Conservation (phyloP, 2,888 invertebrate genomes). For the Automeris io region DNA sequence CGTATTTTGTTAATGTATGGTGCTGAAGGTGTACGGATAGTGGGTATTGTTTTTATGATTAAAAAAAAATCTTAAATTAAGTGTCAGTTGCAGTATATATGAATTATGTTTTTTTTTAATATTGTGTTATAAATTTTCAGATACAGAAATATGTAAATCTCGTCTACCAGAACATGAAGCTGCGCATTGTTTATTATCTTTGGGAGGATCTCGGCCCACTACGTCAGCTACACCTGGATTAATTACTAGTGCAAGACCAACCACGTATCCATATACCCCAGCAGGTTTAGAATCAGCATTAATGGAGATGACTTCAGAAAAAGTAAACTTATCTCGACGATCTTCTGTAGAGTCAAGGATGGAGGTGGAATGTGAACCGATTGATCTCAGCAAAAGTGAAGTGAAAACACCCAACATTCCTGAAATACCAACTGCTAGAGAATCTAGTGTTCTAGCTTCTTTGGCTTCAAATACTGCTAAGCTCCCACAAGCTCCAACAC, state of each 20-base stretch:
- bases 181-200: slow-evolving; percentile 86
- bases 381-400: slow-evolving; percentile 68
- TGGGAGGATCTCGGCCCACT: slow-evolving; percentile 79
- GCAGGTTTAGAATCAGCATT: slow-evolving; percentile 41
- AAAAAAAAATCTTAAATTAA: too few species aligned
- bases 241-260: slow-evolving; percentile 78
- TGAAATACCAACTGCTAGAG: slow-evolving; percentile 79
- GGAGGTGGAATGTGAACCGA: slow-evolving; percentile 73
- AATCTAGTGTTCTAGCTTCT: slow-evolving; percentile 79
- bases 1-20: too few species aligned
- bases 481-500: slow-evolving; percentile 73
- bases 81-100: too few species aligned
- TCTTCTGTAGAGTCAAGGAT: slow-evolving; percentile 40
- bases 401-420: slow-evolving; percentile 48
- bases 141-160: slow-evolving; percentile 82
- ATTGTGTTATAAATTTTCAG: slow-evolving; percentile 38
- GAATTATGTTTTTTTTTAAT: not conserved
- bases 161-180: slow-evolving; percentile 90
- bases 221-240: slow-evolving; percentile 71
- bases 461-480: slow-evolving; percentile 80
- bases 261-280: slow-evolving; percentile 82
- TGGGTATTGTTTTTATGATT: too few species aligned
- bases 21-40: too few species aligned
- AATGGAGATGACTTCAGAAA: slow-evolving; percentile 43
- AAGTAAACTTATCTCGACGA: slow-evolving; percentile 33